Evolutionary conservation across 1,140 invertebrate species (phyloP).

Genomic region (Leptonema lineaticorne): DNA sequence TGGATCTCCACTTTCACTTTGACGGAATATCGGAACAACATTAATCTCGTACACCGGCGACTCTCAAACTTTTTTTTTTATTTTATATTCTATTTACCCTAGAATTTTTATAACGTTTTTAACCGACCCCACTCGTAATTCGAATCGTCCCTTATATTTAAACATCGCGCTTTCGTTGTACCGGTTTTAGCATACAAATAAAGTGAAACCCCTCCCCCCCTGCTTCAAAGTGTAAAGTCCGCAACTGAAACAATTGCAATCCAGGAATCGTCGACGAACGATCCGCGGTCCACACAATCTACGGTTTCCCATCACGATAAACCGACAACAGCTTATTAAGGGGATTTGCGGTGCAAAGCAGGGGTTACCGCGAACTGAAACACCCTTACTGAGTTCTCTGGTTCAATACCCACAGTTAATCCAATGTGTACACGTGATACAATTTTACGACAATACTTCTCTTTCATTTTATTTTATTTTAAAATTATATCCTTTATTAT

Average conservation of each 20-base stretch:
- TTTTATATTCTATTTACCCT: no score
- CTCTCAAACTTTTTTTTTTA: background rate
- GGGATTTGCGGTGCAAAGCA: conserved; percentile 33
- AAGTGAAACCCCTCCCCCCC: conserved; percentile 29
- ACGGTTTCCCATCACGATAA: no score
- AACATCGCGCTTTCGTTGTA: conserved; percentile 7
- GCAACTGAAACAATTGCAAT: conserved; percentile 19
- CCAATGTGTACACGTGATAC: background rate
- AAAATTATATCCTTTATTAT: no score
- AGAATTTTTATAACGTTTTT: no score
- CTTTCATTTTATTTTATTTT: no score
- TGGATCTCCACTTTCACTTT: conserved; percentile 16
- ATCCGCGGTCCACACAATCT: background rate
- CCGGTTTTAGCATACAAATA: conserved; percentile 2
- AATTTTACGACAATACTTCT: background rate
- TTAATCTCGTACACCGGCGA: background rate
- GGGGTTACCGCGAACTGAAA: background rate
- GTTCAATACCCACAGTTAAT: background rate
- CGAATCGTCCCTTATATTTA: background rate
- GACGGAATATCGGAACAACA: conserved; percentile 6
- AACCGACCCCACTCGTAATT: no score
- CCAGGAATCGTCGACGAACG: background rate
- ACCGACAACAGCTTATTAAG: conserved; percentile 39
- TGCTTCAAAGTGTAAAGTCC: no score
- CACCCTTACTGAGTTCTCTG: background rate